Evolutionary conservation across 2,797 vertebrate species (phyloP).

Genomic region (Notamacropus eugenii): DNA sequence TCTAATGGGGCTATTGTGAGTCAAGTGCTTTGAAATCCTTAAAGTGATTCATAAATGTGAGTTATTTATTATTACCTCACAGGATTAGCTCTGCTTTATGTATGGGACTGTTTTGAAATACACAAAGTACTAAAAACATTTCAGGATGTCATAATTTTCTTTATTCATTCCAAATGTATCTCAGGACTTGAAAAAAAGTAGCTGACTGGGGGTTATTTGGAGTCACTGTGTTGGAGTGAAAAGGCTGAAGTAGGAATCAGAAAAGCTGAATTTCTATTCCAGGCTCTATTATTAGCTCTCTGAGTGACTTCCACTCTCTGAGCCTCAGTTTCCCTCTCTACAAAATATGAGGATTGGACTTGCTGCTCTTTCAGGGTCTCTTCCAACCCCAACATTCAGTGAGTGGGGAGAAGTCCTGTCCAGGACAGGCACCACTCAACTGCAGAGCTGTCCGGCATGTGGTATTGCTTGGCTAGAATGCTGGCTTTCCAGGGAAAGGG

Average conservation of each 20-base stretch:
- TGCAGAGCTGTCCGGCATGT: not conserved
- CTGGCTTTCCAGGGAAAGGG: not conserved
- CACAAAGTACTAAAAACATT: not conserved
- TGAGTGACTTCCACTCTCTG: not conserved
- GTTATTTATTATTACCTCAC: not conserved
- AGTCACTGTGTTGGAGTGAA: not conserved
- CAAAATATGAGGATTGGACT: not conserved
- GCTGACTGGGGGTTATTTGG: not conserved
- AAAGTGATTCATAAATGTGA: not conserved
- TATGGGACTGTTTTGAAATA: not conserved
- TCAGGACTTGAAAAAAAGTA: not conserved
- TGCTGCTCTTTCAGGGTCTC: not conserved
- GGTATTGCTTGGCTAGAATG: not conserved
- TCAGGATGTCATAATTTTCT: not conserved
- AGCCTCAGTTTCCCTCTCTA: not conserved
- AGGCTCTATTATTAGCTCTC: not conserved
- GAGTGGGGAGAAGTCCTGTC: not conserved
- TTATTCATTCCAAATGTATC: not conserved
- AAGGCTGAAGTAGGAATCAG: not conserved
- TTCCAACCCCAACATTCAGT: not conserved
- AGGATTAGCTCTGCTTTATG: not conserved
- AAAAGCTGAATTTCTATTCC: not conserved
- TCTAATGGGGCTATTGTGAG: not conserved
- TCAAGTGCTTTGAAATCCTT: not conserved
- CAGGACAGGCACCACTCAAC: not conserved